A percentile compares a stretch with the other conserved stretches of the same genome.
Evolutionary conservation across 2,797 vertebrate species (phyloP).

Genomic region (Crossoptilon crossoptilon): DNA sequence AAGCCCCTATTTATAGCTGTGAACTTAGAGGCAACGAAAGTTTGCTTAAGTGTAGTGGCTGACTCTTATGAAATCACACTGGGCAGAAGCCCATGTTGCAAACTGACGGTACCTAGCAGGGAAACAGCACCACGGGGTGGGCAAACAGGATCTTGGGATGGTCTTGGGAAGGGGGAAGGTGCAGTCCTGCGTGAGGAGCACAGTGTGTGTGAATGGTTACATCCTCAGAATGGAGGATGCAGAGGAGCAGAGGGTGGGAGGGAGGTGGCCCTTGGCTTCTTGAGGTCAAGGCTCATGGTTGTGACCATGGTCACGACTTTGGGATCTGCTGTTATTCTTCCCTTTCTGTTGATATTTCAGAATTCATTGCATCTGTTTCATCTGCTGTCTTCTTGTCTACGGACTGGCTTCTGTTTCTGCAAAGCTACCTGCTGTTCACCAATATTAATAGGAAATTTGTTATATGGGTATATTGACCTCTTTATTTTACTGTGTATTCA

Average conservation of each 20-base stretch:
- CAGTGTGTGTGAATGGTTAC: rapidly evolving
- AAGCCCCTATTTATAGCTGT: constrained; percentile 48
- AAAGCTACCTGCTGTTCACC: not conserved
- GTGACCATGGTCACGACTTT: not conserved
- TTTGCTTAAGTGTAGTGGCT: not conserved
- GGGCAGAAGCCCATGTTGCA: not conserved
- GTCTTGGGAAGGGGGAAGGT: not conserved
- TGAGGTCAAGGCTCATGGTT: rapidly evolving
- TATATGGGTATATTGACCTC: not conserved
- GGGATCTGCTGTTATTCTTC: not conserved
- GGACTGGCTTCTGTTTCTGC: not conserved
- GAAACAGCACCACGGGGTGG: rapidly evolving
- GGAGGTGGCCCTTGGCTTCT: rapidly evolving
- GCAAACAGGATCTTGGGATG: not conserved
- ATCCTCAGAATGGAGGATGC: not conserved
- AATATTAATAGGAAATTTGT: not conserved
- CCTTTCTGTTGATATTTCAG: not conserved
- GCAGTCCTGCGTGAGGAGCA: not conserved
- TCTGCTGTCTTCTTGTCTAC: not conserved
- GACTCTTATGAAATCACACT: not conserved
- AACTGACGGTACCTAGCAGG: not conserved
- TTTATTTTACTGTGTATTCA: not conserved
- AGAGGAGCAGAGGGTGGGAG: not conserved
- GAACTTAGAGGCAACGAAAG: not conserved
- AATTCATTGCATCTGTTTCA: not conserved